Evolutionary conservation across 53 echinoderm and acorn worm genomes (phyloP), one percentile per base, ranked within the genome.

Genomic region (Henricia sp.): DNA sequence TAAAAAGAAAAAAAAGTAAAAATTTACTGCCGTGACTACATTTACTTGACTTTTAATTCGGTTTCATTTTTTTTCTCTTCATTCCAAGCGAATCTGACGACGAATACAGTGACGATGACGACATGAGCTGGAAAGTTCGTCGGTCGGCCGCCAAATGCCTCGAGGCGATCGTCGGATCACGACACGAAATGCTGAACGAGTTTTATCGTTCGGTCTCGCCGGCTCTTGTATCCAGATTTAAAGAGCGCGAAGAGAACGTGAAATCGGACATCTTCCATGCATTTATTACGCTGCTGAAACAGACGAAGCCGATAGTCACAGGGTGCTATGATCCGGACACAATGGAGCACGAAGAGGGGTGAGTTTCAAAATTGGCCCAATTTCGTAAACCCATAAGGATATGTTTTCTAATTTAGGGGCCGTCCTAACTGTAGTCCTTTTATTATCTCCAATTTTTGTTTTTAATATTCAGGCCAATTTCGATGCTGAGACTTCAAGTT

Each of bases 101-200:
- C 92, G 96, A 96, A 50, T 96, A 96, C 88, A 96, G 96, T 67
- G 96, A 96, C 88, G 96, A 96, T 58, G 96, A 96, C 83, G 96
- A 96, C 83, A 96, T 96, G 96, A 94, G 94, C 71, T 96, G 96
- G 96, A 96, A 96, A 68, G 96, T 96, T 38, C 92, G 96, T 34
- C 89, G 96, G 23, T 91, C 96, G 29, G 90, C 96, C 37, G 96
- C 96, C 13, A 96, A 96, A 77, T 96, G 96, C 71, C 82, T 96
- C n/a, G 92, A 96, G 71, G 94, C 96, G 4, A 94, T 94, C 51
- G 87, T 96, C 28, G 96, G 89, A n/a, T 94, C 93, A 46, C 78
- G 96, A 60, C 93, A 91, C 52, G 96, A 96, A 56, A 96, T 96
- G 96, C 82, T 96, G 40, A 77, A 90, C 40, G 96, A 96, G 64